Evolutionary conservation across 2,113 vertebrate species (phyloP), one percentile per base, ranked within the genome.

Genomic region (Tetrax tetrax): DNA sequence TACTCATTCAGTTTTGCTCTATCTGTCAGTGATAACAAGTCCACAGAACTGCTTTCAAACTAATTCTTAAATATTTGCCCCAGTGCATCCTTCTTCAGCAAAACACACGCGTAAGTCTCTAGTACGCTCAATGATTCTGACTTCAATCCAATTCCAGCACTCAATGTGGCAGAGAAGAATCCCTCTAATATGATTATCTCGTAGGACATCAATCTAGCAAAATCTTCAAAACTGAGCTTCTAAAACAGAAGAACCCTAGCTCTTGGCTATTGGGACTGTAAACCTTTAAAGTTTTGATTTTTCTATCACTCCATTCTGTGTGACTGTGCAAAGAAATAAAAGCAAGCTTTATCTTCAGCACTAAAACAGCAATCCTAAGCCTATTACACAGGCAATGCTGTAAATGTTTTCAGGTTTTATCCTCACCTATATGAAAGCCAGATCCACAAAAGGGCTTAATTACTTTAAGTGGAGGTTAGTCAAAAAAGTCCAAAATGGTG

Each of bases 391-490:
- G 59, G 54, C 48, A 69, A 69, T 24, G 41, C 15, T 91, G 43
- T 27, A 59, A 81, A 94, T 78, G 38, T 78, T 89, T 82, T 56
- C 51, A 68, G 84, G 74, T 91, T 81, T 91, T 91, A 91, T 66
- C 78, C 87, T 94, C 65, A 95, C 69, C 56, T 91, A 21, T 14
- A 51, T 45, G 77, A 89, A 94, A 74, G 56, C 24, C 56, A 92
- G 70, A 90, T 76, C 43, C 79, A 83, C 75, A 86, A 76, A 92
- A 85, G 56, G 53, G 57, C 70, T 95, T 95, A 94, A 88, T 92
- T 92, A 90, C 38, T 71, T 79, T 71, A 92, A 90, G 83, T 59
- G 48, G 48, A 75, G 15, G n/a, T 88, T 82, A 82, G 79, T 83
- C 1, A 27, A 71, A 84, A 43, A 89, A 75, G 48, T 83, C 75